Conservation (phyloP, 2,113 vertebrate genomes). For the Muntiacus reevesi region DNA sequence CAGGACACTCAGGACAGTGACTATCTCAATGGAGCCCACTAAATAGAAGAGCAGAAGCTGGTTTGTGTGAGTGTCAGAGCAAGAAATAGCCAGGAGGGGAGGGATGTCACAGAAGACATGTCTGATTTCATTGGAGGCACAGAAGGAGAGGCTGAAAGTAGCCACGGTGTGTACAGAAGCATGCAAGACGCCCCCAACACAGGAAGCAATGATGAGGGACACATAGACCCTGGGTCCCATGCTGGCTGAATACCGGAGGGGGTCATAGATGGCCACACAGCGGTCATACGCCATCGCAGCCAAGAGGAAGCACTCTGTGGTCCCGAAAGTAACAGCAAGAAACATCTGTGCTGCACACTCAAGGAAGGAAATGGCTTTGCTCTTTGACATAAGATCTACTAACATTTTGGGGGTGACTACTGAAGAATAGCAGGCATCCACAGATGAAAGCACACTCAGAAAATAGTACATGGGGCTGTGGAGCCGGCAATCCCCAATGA, state of each 20-base stretch:
- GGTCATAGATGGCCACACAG: neutral
- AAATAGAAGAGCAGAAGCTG: neutral
- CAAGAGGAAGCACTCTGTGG: neutral
- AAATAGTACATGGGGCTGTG: neutral
- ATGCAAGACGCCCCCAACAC: fast-evolving
- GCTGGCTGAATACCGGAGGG: neutral
- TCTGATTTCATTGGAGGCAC: neutral
- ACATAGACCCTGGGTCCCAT: neutral
- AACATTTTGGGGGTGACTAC: neutral
- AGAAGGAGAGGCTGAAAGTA: neutral
- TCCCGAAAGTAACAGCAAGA: neutral
- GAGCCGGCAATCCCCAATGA: neutral
- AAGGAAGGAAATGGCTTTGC: neutral
- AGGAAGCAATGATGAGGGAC: neutral
- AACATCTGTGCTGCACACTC: neutral
- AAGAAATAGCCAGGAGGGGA: no score
- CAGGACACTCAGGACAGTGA: neutral
- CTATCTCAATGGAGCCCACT: fast-evolving
- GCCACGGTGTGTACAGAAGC: neutral
- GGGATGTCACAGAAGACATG: no score
- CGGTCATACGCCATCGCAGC: neutral
- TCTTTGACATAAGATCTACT: neutral
- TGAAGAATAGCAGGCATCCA: neutral
- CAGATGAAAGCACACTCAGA: neutral
- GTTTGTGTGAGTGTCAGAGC: no score